Conservation (phyloP, 2,888 invertebrate genomes). For the Lithophane ornitopus region DNA sequence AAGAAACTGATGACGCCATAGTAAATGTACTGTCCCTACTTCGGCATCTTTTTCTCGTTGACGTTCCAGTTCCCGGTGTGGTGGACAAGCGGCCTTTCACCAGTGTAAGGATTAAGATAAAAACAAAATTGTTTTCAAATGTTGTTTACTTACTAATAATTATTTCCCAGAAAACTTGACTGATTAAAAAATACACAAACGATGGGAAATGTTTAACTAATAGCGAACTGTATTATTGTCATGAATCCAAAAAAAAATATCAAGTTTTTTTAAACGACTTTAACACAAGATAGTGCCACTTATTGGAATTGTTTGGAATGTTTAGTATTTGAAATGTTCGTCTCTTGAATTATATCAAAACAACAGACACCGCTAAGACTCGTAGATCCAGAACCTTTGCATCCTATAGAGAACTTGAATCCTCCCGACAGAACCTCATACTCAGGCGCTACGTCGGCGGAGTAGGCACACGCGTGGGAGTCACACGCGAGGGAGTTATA, state of each 20-base stretch:
- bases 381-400: conserved; percentile 76
- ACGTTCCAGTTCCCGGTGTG: too few relatives aligned
- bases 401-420: conserved; percentile 71
- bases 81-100: too few relatives aligned
- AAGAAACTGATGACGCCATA: too few relatives aligned
- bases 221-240: neutral
- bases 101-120: neutral
- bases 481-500: neutral
- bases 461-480: neutral
- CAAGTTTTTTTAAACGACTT: neutral
- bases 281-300: neutral
- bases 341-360: conserved; percentile 67
- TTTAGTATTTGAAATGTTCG: conserved; percentile 7
- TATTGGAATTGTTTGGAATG: neutral
- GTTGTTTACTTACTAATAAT: conserved; percentile 36
- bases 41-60: too few relatives aligned
- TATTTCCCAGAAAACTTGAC: conserved; percentile 1
- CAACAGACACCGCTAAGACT: conserved; percentile 75
- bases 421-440: conserved; percentile 62
- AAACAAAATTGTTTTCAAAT: conserved; percentile 26
- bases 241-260: conserved; percentile 8
- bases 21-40: too few relatives aligned
- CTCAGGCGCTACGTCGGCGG: neutral
- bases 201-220: neutral
- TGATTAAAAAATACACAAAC: conserved; percentile 25